Evolutionary conservation across 2,113 vertebrate species (phyloP), one percentile per base, ranked within the genome.

Genomic region (Asarcornis scutulata): DNA sequence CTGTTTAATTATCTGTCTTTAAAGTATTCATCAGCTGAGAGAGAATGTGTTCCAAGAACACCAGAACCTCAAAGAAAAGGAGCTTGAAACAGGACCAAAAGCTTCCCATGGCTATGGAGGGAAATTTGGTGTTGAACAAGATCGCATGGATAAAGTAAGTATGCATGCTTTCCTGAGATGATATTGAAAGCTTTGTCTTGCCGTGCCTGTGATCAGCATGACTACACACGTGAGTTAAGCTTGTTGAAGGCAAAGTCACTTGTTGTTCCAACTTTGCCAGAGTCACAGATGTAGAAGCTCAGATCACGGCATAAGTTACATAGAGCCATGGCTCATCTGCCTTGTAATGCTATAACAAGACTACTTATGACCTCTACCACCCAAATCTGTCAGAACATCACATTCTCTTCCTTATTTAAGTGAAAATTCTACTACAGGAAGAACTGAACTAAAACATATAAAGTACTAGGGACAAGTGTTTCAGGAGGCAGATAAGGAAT

Each of bases 61-160:
- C 93, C 98, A 98, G 84, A 98, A 83, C 67, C 96, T 99, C 93
- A 99, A 99, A 98, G 98, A 99, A 97, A 98, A 98, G 88, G 99
- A 99, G 93, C 92, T 98, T 75, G 98, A 99, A 8, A 96, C 86
- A 1, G 99, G 99, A 95, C 99, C 99, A 14, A 99, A 98, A 73
- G 99, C 99, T 32, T 99, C 99, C 1, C 99, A 98, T 9, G 99
- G 99, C 42, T 99, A 99, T 0, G 99, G 99, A 29, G 99, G 99
- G 2, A 99, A 98, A 55, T 99, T 99, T 18, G 99, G 99, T 0
- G 97, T 99, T 40, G 99, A 99, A 87, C 98, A 99, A 72, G 99
- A 99, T 79, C 98, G 99, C 21, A 99, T 99, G 99, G 99, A 99
- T 96, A 99, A 99, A 97, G 99, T 99, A 82, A 96, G 97, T 91